These are phyloP conservation scores for Bos taurus DNA, from an alignment of 2,113 vertebrate species.

Conservation along the genomic window ARS-UCD2.0 NC_037355.1:6293501-6294000, in stretches of 20 bases:
- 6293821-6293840: neutral
- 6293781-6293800: neutral
- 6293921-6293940: no score
- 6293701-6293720: neutral
- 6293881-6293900: no score
- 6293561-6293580: fast-evolving
- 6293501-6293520: neutral
- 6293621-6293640: fast-evolving
- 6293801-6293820: neutral
- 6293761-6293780: neutral
- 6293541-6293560: neutral
- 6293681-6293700: neutral
- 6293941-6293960: no score
- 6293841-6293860: neutral
- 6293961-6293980: no score
- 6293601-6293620: no score
- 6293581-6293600: no score
- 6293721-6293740: neutral
- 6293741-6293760: neutral
- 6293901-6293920: no score
- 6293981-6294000: no score
- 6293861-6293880: neutral
- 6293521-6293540: neutral
- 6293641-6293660: neutral
- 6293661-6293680: neutral